Evolutionary conservation across 2,888 invertebrate species (phyloP), one percentile per base, ranked within the genome.

Genomic region (Cyclophora albipunctata): DNA sequence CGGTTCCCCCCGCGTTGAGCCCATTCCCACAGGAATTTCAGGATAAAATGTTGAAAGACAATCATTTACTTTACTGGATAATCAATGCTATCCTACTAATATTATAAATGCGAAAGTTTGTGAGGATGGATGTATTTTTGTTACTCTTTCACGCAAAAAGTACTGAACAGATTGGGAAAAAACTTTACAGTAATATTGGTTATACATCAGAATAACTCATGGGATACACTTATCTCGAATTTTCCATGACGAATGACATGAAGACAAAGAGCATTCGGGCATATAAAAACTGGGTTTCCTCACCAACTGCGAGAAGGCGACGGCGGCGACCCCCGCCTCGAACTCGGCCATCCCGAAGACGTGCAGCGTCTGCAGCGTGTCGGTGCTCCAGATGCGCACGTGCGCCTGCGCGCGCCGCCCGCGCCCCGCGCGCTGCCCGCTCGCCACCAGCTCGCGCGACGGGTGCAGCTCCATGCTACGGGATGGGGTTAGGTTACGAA

Each of bases 311-410:
- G 96, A 96, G 79, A 97, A 98, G 0, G 96, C 95, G 2, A 98
- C 93, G 0, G 96, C 96, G 0, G 95, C 91, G 0, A 98, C 95
- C 0, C 96, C 96, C 48, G 94, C 91, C 68, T 95, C 95, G 71
- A 97, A 93, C 77, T 96, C 96, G 0, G 96, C 96, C 93, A 96
- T 95, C 3, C 97, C 97, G 72, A 97, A 95, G 35, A 97, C 95
- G 72, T 96, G 95, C 42, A 96, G 89, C 0, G 97, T 97, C 76
- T 95, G 95, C 59, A 98, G 81, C 1, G 96, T 95, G 78, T 95
- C 95, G 0, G 96, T 95, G 73, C 96, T 95, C 97, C 97, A 98
- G 63, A 98, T 95, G 51, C 97, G 91, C 20, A 98, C 95, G 72
- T 97, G 96, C 0, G 96, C 95, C 75, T 96, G 95, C 5, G 95